Conservation (phyloP, 2,113 vertebrate species). For the Python bivittatus region DNA sequence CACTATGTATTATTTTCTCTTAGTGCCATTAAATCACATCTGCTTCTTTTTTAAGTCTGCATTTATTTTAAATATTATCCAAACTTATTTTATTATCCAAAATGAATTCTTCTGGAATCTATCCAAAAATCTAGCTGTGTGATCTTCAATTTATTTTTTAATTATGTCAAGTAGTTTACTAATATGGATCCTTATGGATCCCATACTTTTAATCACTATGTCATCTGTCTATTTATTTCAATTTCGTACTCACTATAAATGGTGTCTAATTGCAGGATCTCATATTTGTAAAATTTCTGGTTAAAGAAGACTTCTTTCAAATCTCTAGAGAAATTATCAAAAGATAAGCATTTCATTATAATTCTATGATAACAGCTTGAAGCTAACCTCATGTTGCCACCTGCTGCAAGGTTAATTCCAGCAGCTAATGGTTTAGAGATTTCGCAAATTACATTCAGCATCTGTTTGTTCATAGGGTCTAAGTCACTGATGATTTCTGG, state of each 20-base stretch:
- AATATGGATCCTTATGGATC: neutral
- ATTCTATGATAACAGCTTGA: rapidly evolving
- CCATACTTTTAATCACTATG: neutral
- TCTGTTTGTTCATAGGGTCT: conserved; percentile 78
- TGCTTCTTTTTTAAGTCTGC: neutral
- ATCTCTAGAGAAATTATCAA: neutral
- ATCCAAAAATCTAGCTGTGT: neutral
- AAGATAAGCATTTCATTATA: neutral
- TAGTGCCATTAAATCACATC: neutral
- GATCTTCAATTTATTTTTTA: neutral
- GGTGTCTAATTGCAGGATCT: neutral
- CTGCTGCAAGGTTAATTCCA: conserved; percentile 80
- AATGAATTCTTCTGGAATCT: neutral
- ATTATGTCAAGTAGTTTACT: neutral
- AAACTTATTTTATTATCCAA: no score
- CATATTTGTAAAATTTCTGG: rapidly evolving
- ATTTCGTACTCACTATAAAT: neutral
- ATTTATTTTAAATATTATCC: no score
- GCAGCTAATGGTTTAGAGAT: conserved; percentile 83
- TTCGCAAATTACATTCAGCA: conserved; percentile 83
- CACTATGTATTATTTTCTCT: neutral
- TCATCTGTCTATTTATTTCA: neutral
- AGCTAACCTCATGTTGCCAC: conserved; percentile 73
- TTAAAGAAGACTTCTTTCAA: no score
- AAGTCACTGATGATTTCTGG: conserved; percentile 81